Evolutionary conservation across 2,888 invertebrate genomes (phyloP), one percentile per base, ranked within the genome.

Genomic region (Pollenia angustigena): DNA sequence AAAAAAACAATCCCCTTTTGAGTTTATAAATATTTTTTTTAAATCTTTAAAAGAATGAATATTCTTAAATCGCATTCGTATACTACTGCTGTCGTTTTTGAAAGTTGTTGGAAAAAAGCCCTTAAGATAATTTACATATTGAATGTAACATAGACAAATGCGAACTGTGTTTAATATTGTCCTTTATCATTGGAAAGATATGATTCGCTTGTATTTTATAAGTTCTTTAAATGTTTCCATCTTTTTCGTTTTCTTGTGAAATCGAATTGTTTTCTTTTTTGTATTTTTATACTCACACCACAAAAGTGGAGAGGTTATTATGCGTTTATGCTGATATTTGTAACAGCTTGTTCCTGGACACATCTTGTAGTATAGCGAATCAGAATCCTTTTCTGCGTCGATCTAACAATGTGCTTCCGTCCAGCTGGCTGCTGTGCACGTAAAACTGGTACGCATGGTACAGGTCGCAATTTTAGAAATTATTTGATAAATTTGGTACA

Each of bases 61-160:
- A 50, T 50, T 14, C 42, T 71, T 14, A n/a, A 58, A 58, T 32
- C 14, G 23, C n/a, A 40, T 12, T 58, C 58, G 8, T 58, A 8
- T 14, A 32, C 6, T 1, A 58, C 14, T 44, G 0, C 1, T 16
- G n/a, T 10, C 2, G 8, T 42, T 54, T 40, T 69, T 12, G 54
- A 9, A 42, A 44, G 56, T 56, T 71, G 44, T 1, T 44, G 64
- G 42, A 62, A 23, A 9, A 75, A 42, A 62, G 62, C 64, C 75
- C 64, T 76, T 54, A 76, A 76, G 76, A 54, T 64, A 64, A 76
- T 64, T 75, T 75, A 50, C 75, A 75, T 75, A 64, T 75, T 75
- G 50, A 75, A 75, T 60, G 52, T 52, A n/a, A 42, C 44, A 62
- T 52, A 52, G 75, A 64, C 64, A 50, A 62, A 62, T 16, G 40